Conservation (phyloP, 2,113 vertebrate species). For the Petaurus breviceps region DNA sequence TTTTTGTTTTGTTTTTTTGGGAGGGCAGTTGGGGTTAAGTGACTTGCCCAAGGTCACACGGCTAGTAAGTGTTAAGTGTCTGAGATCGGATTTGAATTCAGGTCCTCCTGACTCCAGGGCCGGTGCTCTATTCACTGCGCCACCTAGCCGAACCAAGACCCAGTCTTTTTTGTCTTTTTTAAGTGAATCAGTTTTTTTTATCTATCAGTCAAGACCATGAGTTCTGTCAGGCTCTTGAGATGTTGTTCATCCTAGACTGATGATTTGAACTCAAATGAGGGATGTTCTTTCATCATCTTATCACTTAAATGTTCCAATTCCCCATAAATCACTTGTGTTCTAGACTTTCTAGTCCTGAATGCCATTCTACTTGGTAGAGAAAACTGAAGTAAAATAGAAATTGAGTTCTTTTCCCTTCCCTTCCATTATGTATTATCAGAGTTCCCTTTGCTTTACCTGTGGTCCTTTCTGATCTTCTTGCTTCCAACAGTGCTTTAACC, state of each 20-base stretch:
- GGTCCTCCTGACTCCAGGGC: too few species aligned
- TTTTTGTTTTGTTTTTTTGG: too few species aligned
- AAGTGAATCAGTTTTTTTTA: not conserved
- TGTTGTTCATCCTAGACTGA: not conserved
- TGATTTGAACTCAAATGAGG: not conserved
- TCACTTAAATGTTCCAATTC: not conserved
- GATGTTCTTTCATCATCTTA: not conserved
- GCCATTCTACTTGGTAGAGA: not conserved
- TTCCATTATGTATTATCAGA: not conserved
- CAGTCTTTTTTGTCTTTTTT: too few species aligned
- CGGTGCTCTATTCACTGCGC: too few species aligned
- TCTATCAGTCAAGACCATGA: not conserved
- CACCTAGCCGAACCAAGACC: too few species aligned
- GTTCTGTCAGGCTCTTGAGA: not conserved
- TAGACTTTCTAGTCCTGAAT: not conserved
- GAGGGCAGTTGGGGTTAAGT: too few species aligned
- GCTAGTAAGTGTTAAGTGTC: too few species aligned
- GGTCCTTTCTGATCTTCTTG: not conserved
- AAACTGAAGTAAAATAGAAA: not conserved
- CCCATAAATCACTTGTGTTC: not conserved
- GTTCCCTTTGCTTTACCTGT: not conserved
- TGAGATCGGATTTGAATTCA: too few species aligned
- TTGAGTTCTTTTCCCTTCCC: not conserved
- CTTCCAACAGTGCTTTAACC: not conserved
- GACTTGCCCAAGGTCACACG: too few species aligned